A percentile compares a stretch with the other conserved stretches of the same genome.
phyloP scores from a whole-genome alignment of 2,888 invertebrate genomes.

The Luperina testacea region DNA sequence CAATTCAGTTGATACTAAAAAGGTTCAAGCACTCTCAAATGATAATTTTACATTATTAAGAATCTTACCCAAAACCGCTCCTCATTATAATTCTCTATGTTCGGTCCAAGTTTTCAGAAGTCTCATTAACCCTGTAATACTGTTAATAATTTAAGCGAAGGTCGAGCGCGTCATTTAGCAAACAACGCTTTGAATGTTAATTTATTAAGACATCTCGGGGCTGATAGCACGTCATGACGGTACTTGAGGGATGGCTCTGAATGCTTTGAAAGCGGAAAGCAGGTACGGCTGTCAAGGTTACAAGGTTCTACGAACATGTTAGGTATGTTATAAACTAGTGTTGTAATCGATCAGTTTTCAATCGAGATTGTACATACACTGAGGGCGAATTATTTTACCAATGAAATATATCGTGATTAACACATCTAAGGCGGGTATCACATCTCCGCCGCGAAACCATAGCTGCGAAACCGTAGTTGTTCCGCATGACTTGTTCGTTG shows the following conservation, averaged over 20 bases:
- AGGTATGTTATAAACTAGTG: neutral
- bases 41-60: constrained; percentile 38
- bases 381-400: neutral
- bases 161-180: constrained; percentile 63
- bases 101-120: constrained; percentile 53
- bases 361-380: neutral
- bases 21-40: constrained; percentile 30
- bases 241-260: constrained; percentile 9
- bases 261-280: constrained; percentile 9
- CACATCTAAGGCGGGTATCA: neutral
- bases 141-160: constrained; percentile 67
- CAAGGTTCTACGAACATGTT: neutral
- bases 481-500: no score
- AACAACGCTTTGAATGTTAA: constrained; percentile 66
- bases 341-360: neutral
- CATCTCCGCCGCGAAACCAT: neutral
- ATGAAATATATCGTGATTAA: neutral
- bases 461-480: neutral
- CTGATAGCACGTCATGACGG: constrained; percentile 52
- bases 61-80: constrained; percentile 36
- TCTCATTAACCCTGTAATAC: constrained; percentile 59
- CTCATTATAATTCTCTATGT: constrained; percentile 54
- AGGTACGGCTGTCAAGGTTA: neutral
- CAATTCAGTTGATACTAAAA: constrained; percentile 23
- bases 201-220: constrained; percentile 65